Base-by-base conservation (phyloP, 2,888 invertebrate genomes). In the Adelognathus sp. region DNA sequence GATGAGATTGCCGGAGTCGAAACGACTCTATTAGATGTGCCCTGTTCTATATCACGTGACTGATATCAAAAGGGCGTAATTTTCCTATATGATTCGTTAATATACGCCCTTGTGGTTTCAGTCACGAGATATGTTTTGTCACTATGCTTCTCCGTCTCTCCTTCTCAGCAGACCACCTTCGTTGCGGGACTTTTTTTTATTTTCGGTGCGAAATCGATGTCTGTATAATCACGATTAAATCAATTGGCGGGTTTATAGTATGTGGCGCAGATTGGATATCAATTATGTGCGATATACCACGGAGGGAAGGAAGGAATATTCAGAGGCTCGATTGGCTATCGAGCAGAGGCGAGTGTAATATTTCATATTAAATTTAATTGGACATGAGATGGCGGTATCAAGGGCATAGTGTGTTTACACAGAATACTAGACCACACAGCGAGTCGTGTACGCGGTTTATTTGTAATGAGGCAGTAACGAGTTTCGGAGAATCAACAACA, bases 151-250 rank as follows among this genome's bases (percentile, higher is more conserved):
- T 61, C 33, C 24, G 36, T 52, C 33, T 33, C 31, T 21, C 7
- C 11, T 11, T 21, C 60, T 36, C 33, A 1, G 31, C 11, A 54
- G 64, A 79, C 52, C 64, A 74, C 64, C 78, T 44, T 33, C 18
- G 70, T n/a, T 18, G 27, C 7, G 41, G 24, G 36, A 33, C 41
- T 41, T 3, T 29, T 11, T 50, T 44, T n/a, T 21, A n/a, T n/a
- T 31, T 11, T 9, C 46, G 14, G 33, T n/a, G n/a, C 14, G 18
- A n/a, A 36, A 36, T 31, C 50, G 21, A 33, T 33, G 46, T 18
- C 9, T 50, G 11, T 50, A 52, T 58, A 58, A 58, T 46, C 9
- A 41, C 54, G 24, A 31, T 70, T 24, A 46, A 44, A 44, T 58
- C 31, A 50, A 41, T 46, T 11, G 46, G 18, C 18, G 9, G 33